Base-by-base conservation (phyloP, 2,888 invertebrate species). In the Plebejus anna region DNA sequence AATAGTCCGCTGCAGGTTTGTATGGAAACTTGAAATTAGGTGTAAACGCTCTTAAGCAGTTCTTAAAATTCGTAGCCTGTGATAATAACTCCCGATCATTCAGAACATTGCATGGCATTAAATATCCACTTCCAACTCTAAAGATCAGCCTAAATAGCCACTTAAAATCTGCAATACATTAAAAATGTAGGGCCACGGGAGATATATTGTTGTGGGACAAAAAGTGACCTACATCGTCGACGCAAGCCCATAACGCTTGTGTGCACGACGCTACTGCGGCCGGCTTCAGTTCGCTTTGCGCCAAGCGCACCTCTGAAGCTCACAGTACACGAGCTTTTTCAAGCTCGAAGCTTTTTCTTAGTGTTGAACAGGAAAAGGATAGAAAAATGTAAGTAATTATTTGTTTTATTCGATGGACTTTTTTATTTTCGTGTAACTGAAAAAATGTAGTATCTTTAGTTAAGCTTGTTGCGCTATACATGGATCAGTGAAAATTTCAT, bases 181-280 rank as follows among this genome's bases (percentile, higher is more conserved):
- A 57, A 71, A 75, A 28, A 66, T 66, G 36, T 71, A 71, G 22
- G 5, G 7, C 36, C 70, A 71, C 70, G 71, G 42, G 71, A 71
- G 42, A 51, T 72, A 51, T 72, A 72, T 72, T 75, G 75, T 59
- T 42, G n/a, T 47, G 73, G 66, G 28, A 73, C 71, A 70, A 76
- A 75, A 75, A 32, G 32, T 78, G 76, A 79, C 78, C 78, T 77
- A 77, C n/a, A 73, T 77, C 71, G 57, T 32, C 78, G 80, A 80
- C 81, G 81, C 84, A 86, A 82, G 81, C 82, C 82, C 79, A 72
- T 78, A 86, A 79, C 82, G 80, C 75, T 88, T 90, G 79, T 89
- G 87, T 82, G 66, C 82, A 81, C 86, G 90, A 90, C 80, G 75
- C 85, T 89, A 94, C 92, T 94, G 93, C 93, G 89, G 91, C 90